Evolutionary conservation across 2,888 invertebrate genomes (phyloP), one percentile per base, ranked within the genome.

Genomic region (Fissipunctia ypsillon): DNA sequence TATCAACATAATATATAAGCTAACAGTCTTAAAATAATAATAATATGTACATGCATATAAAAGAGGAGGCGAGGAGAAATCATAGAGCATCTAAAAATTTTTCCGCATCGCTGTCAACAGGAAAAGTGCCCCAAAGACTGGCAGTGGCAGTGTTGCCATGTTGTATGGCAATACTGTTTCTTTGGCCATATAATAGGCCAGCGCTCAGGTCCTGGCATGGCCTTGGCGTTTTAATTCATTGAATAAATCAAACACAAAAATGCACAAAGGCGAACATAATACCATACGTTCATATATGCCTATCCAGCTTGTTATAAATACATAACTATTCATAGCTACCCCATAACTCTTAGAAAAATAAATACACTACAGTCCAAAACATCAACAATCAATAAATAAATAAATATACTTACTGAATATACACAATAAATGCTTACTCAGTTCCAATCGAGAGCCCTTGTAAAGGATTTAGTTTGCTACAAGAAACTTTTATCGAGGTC

Each of bases 401-500:
- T 63, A 76, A 70, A 45, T 31, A 54, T 56, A 63, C 28, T 70
- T 71, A 71, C 50, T 22, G 35, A 57, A 64, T 52, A 59, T 52
- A 76, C 25, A 63, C 25, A 52, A 54, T 64, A 78, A 60, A 56
- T n/a, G 45, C 70, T 70, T 69, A 69, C 31, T 76, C 65, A 69
- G 71, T 59, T 52, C 67, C 65, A 59, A 69, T 74, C 61, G 45
- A 57, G 61, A 64, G 67, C 43, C 50, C 52, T 48, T 72, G 67
- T 72, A 57, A 64, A 69, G 77, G 72, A 77, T 77, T 74, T 70
- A 71, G 64, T 69, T 72, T 38, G 57, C 48, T 41, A 73, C 61
- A 69, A 77, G 71, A 50, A 77, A 73, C 69, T 81, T 81, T 75
- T 69, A 77, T 73, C 71, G 75, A 78, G 77, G 84, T 59, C 84